Conservation (phyloP, 2,888 invertebrate species). For the Campoletis raptor region DNA sequence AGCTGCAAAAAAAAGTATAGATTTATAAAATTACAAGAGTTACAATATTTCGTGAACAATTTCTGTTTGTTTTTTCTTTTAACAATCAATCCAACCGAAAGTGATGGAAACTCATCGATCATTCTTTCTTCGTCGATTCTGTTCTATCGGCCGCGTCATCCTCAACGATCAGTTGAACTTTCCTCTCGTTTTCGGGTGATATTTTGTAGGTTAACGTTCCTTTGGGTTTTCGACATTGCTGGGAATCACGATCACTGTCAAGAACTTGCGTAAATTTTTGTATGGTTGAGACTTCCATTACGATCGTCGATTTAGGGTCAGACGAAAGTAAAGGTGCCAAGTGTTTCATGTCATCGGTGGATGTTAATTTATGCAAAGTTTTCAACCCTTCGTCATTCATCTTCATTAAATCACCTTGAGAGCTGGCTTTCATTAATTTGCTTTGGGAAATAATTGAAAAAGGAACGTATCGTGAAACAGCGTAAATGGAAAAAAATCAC, state of each 20-base stretch:
- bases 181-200: constrained; percentile 53
- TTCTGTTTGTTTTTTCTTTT: background rate
- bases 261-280: constrained; percentile 76
- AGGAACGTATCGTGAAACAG: background rate
- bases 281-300: constrained; percentile 77
- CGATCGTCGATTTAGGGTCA: constrained; percentile 73
- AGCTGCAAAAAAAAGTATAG: constrained; percentile 35
- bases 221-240: constrained; percentile 39
- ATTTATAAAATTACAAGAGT: constrained; percentile 40
- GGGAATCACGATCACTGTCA: constrained; percentile 60
- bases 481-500: background rate
- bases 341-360: constrained; percentile 51
- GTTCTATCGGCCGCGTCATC: constrained; percentile 43
- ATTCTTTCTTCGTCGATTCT: background rate
- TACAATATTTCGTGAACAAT: constrained; percentile 21
- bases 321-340: constrained; percentile 50
- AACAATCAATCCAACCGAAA: background rate
- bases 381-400: background rate
- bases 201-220: constrained; percentile 57
- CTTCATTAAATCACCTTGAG: constrained; percentile 36
- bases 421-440: background rate
- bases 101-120: background rate
- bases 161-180: constrained; percentile 58
- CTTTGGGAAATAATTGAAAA: constrained; percentile 34
- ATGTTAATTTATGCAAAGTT: constrained; percentile 57